Evolutionary conservation across 2,888 invertebrate genomes (phyloP).

Genomic region (Bugulina stolonifera): DNA sequence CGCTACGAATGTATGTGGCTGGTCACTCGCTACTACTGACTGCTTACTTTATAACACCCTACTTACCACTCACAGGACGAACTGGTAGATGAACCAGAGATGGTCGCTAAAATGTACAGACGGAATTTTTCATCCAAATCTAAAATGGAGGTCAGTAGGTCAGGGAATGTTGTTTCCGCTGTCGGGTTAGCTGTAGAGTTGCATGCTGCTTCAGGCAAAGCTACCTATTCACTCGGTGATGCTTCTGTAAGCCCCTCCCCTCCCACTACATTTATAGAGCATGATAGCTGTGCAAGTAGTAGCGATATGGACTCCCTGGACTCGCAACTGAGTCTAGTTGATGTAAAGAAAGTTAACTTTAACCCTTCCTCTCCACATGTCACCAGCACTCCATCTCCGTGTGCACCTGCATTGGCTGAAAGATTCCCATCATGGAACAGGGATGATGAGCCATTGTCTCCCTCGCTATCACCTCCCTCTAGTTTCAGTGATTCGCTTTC

Average conservation of each 20-base stretch:
- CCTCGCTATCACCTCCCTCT: background rate
- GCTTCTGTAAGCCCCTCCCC: constrained; percentile 10
- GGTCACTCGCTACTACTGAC: background rate
- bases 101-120: constrained; percentile 25
- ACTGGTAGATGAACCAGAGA: constrained; percentile 25
- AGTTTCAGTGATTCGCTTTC: too few species aligned
- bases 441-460: background rate
- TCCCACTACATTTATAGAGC: background rate
- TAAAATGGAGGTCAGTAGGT: constrained; percentile 17
- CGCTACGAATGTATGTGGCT: background rate
- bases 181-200: background rate
- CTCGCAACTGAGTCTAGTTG: background rate
- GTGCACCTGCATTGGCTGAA: too few species aligned
- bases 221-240: constrained; percentile 9
- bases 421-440: too few species aligned
- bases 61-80: background rate
- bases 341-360: background rate
- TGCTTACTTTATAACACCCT: background rate
- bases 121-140: background rate
- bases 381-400: too few species aligned
- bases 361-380: constrained; percentile 2
- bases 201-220: background rate
- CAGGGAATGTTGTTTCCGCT: background rate
- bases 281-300: background rate
- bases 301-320: background rate